Percentiles rank a stretch among this genome's conserved stretches.
Evolutionary conservation across 2,797 vertebrate species (phyloP).

Genomic region (Mormyrus hasselquistii): DNA sequence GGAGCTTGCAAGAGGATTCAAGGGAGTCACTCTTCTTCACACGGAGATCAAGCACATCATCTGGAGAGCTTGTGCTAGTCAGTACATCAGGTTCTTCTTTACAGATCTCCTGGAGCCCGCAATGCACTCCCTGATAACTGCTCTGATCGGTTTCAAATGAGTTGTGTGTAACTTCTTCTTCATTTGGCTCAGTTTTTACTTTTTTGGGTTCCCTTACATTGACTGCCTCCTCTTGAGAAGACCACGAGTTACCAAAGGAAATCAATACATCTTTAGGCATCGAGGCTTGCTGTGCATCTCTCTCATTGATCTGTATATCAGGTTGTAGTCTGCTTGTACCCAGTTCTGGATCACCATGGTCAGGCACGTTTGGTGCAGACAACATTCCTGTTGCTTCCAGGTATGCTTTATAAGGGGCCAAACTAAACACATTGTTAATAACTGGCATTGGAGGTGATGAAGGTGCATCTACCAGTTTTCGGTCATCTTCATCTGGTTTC

Average conservation of each 20-base stretch:
- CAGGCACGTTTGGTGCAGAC: conserved; percentile 27
- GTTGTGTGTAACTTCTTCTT: conserved; percentile 25
- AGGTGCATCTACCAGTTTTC: background rate
- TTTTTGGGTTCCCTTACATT: conserved; percentile 28
- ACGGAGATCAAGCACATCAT: conserved; percentile 51
- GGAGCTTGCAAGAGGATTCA: conserved; percentile 30
- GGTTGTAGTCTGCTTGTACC: conserved; percentile 32
- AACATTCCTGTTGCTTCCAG: conserved; percentile 54
- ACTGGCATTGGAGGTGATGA: conserved; percentile 82
- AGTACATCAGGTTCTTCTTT: conserved; percentile 38
- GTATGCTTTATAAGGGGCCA: conserved; percentile 77
- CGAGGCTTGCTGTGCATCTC: conserved; percentile 27
- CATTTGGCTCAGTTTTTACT: conserved; percentile 53
- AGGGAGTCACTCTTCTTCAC: conserved; percentile 59
- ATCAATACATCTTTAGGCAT: background rate
- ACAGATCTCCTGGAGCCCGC: conserved; percentile 34
- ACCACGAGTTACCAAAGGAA: background rate
- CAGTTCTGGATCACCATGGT: conserved; percentile 26
- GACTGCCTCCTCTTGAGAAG: conserved; percentile 12
- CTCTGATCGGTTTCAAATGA: conserved; percentile 24
- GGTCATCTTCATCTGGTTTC: conserved; percentile 30
- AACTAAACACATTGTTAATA: conserved; percentile 87
- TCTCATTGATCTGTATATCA: conserved; percentile 27
- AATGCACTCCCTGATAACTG: conserved; percentile 14
- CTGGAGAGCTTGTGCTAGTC: conserved; percentile 21